Evolutionary conservation across 2,113 vertebrate genomes (phyloP), one percentile per base, ranked within the genome.

Genomic region (Pygoscelis adeliae): DNA sequence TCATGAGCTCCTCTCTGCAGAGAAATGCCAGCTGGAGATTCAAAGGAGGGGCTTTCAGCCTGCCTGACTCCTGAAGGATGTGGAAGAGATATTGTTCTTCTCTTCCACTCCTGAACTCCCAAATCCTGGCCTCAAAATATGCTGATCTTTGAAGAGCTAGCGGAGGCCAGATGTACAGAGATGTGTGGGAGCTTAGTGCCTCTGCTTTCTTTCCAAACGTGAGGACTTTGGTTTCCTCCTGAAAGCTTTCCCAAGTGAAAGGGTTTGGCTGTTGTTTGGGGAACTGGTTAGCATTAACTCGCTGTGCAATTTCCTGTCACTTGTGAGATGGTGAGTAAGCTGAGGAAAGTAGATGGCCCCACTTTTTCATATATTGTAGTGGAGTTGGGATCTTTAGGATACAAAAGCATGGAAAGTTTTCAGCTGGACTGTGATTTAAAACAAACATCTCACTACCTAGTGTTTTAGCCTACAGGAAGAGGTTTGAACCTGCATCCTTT

Each of bases 241-340:
- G 73, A 94, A 91, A 90, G 67, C 62, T 80, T 94, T 96, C 78
- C 89, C 84, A 42, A 85, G 89, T 38, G 66, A 53, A 69, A 7
- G 66, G 46, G 66, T 89, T 84, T 95, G 93, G 58, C 88, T 83
- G 63, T 73, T 93, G 87, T 80, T 80, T 88, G 89, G 74, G 89
- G 66, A 96, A 34, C 82, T 87, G 95, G 78, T 94, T 87, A 93
- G 59, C 82, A 38, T 94, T 96, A 96, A 77, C 62, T 80, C 6
- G 4, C 81, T 27, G 66, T 90, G 93, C 87, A 96, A 97, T 96
- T 94, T 95, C 96, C 89, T 91, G 89, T 85, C 84, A 56, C 90
- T 93, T 91, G 40, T 80, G 47, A 89, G 74, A 46, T 17, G n/a
- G n/a, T 46, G 88, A 89, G 62, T 88, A 91, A 90, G 71, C 92